Base-by-base conservation (phyloP, 2,113 vertebrate species). In the Falcunculus frontatus region DNA sequence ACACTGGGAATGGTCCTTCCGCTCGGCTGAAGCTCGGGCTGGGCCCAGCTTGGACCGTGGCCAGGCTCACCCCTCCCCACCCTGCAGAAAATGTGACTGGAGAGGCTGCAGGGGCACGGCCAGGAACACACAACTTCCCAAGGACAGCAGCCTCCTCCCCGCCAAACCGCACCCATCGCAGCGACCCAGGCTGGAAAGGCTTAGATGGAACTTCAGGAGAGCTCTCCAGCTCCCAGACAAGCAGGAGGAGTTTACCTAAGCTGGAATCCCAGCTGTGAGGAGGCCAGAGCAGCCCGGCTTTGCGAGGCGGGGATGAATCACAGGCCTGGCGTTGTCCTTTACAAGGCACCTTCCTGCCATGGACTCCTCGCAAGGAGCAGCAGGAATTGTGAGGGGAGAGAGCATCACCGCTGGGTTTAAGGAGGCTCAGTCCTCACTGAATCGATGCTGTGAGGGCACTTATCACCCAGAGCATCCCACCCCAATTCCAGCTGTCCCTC, bases 121-220 rank as follows among this genome's bases (percentile, higher is more conserved):
- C 59, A 81, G 79, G 62, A 72, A 82, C 83, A 44, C 4, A 14
- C 23, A 79, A 33, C 21, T 47, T 49, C 9, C 4, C 13, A 1
- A 53, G 37, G 60, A 20, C 60, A 62, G 35, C 0, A 9, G 11
- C 35, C 25, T 27, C 35, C 2, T 39, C 17, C 59, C 37, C 37
- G 2, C 25, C 5, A 11, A 26, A 37, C n/a, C 10, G 9, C 21
- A 4, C 33, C 6, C 32, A 56, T 4, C 11, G 4, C 9, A n/a
- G 30, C 13, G 2, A 22, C 12, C 33, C 15, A 7, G n/a, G 57
- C n/a, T 18, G 57, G n/a, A 6, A 60, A 26, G 59, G 59, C 1
- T 7, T 3, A 0, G 26, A 6, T 30, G 60, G 60, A 30, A 62
- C 10, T 5, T 7, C 39, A 32, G 62, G 19, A 41, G 60, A 10